Base-by-base conservation (phyloP, 2,888 invertebrate species). In the Lathronympha strigana region DNA sequence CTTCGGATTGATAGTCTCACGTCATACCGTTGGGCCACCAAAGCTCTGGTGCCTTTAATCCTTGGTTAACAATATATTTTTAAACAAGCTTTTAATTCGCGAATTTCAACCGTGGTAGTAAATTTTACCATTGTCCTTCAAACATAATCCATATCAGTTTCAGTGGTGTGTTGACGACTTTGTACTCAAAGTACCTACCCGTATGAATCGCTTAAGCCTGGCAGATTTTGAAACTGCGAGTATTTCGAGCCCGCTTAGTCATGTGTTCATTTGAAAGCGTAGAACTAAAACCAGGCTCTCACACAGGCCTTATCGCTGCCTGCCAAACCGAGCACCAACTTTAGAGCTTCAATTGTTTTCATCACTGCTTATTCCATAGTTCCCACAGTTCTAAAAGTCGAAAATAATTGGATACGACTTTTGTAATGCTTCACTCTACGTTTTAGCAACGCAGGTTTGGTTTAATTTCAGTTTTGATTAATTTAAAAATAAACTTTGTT, bases 401-500 rank as follows among this genome's bases (percentile, higher is more conserved):
- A 25, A 55, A 51, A 17, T 17, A 55, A 43, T 40, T 55, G 25
- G 2, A 21, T 25, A 25, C 19, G 40, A 43, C 13, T n/a, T 54
- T 62, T 54, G 43, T 62, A 62, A 45, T 25, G 54, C 33, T 47
- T 45, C n/a, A 23, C 11, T 36, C 49, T 6, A 21, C 17, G 9
- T 25, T 40, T 61, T 21, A 33, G 25, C 6, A 54, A 62, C 45
- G 53, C 33, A n/a, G n/a, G n/a, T 47, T 28, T 50, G 40, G 21
- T 50, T 49, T 33, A 33, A 57, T 58, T 19, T 15, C 9, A n/a
- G 33, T 36, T 51, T 33, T 53, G 19, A 64, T 58, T 60, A 45
- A 51, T 53, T 64, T 64, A 13, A 23, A 64, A 64, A 63, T n/a
- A 49, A 43, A 47, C 19, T 64, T 64, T 60, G 4, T 45, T 28